phyloP scores from a whole-genome alignment of 1,140 invertebrate genomes.

The Papilio xuthus region DNA sequence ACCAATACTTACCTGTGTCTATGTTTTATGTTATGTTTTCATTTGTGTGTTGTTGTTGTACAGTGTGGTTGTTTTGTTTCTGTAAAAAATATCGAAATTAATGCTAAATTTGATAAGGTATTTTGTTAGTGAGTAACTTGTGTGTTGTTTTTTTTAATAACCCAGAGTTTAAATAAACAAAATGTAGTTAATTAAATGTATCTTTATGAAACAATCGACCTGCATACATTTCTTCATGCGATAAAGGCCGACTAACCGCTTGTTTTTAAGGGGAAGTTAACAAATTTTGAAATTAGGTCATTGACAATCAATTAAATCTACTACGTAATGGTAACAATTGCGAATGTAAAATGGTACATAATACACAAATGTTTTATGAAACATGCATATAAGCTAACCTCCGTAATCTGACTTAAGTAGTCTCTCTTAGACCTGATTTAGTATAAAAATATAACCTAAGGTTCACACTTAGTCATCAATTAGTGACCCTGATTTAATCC shows the following conservation, averaged over 20 bases:
- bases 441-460: too few relatives aligned
- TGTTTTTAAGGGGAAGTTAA: conserved; percentile 56
- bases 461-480: neutral
- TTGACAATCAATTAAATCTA: conserved; percentile 39
- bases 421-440: too few relatives aligned
- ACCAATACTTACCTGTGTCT: neutral
- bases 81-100: neutral
- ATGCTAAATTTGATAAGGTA: neutral
- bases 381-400: neutral
- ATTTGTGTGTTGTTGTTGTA: too few relatives aligned
- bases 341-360: neutral
- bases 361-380: neutral
- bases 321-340: neutral
- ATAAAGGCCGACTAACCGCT: conserved; percentile 39
- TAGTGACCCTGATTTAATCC: neutral
- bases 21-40: too few relatives aligned
- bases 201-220: conserved; percentile 27
- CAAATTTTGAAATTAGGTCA: conserved; percentile 47
- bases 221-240: conserved; percentile 45
- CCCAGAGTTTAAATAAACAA: neutral
- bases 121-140: too few relatives aligned
- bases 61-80: too few relatives aligned
- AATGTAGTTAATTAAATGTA: conserved; percentile 9
- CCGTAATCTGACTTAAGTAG: neutral
- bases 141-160: too few relatives aligned